Evolutionary conservation across 2,888 invertebrate species (phyloP).

Genomic region (Dysmachus trigonus): DNA sequence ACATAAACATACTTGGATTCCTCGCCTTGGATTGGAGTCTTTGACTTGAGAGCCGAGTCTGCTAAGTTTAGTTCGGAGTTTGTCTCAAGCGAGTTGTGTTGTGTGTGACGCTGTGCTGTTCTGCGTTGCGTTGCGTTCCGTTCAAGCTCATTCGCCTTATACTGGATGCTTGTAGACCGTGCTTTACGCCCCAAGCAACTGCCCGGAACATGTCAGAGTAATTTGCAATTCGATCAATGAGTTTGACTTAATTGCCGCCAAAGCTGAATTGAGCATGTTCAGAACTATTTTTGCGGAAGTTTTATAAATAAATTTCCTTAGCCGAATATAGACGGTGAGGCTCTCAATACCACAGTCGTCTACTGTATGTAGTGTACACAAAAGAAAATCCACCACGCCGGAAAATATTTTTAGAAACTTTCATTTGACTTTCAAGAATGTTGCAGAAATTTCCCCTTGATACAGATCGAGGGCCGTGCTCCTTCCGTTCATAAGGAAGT

Average conservation of each 20-base stretch:
- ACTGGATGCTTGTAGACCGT: background rate
- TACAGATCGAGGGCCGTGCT: background rate
- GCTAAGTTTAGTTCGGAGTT: slow-evolving; percentile 15
- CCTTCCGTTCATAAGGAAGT: background rate
- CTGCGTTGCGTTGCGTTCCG: background rate
- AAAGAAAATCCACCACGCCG: slow-evolving; percentile 35
- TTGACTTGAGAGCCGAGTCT: slow-evolving; percentile 17
- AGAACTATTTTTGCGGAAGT: slow-evolving; percentile 20
- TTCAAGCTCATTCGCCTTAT: background rate
- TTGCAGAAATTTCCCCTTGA: background rate
- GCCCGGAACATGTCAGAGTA: background rate
- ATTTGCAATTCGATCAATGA: slow-evolving; percentile 44
- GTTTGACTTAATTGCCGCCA: slow-evolving; percentile 29
- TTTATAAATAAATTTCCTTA: slow-evolving; percentile 28
- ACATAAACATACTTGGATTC: slow-evolving; percentile 23
- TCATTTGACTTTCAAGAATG: slow-evolving; percentile 12
- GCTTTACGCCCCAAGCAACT: background rate
- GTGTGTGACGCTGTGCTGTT: background rate
- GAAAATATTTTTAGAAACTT: slow-evolving; percentile 38
- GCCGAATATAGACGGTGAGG: slow-evolving; percentile 16
- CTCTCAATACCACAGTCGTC: background rate
- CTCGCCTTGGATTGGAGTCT: slow-evolving; percentile 29
- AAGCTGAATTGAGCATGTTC: background rate
- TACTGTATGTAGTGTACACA: background rate
- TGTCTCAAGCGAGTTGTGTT: slow-evolving; percentile 12